These are phyloP conservation scores for Papilio polytes DNA, from an alignment of 1,140 invertebrate genomes.

Conservation along the genomic window DNA sequence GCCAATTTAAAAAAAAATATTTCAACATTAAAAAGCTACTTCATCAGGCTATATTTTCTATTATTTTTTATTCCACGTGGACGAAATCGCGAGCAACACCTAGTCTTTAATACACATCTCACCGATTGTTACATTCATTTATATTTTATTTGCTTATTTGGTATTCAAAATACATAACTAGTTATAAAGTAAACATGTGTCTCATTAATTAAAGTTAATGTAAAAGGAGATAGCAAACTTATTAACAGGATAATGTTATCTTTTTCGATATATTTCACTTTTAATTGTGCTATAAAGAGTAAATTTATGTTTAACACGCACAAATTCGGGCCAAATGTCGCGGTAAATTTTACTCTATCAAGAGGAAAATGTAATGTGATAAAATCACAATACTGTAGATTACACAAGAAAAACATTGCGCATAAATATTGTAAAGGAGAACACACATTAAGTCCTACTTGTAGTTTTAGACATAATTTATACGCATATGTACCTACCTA, in stretches of 20 bases:
- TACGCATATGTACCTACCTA: too few species aligned
- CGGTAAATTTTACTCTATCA: slow-evolving; percentile 13
- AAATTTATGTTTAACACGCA: slow-evolving; percentile 21
- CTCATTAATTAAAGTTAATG: not conserved
- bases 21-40: too few species aligned
- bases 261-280: slow-evolving; percentile 26
- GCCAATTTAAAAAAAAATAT: too few species aligned
- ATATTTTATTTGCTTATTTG: not conserved
- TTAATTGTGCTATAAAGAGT: slow-evolving; percentile 21
- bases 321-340: slow-evolving; percentile 6
- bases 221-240: slow-evolving; percentile 3
- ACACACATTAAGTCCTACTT: too few species aligned
- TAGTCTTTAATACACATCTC: too few species aligned
- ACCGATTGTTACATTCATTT: too few species aligned
- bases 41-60: too few species aligned
- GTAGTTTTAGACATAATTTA: too few species aligned
- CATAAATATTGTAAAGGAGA: not conserved
- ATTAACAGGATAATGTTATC: slow-evolving; percentile 18
- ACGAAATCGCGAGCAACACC: too few species aligned
- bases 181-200: not conserved
- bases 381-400: not conserved
- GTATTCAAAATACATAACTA: not conserved
- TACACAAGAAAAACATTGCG: not conserved
- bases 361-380: slow-evolving; percentile 3
- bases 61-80: too few species aligned